phyloP scores from a whole-genome alignment of 1,140 invertebrate species.

The Chironomus striatipennis region DNA sequence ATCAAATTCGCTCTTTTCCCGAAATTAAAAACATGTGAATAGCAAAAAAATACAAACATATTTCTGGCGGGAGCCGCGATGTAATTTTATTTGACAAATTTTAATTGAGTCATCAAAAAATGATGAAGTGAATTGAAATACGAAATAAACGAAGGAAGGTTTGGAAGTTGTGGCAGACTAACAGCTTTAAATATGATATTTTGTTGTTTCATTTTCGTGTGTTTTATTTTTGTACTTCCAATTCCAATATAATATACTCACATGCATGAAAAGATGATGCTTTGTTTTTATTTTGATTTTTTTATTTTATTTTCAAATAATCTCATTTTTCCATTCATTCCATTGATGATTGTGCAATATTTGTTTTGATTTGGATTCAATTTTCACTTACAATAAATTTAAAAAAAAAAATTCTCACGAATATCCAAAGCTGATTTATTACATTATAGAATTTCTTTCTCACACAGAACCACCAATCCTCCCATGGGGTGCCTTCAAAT shows the following conservation, averaged over 20 bases:
- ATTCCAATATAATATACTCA: not conserved
- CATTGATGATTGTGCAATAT: not conserved
- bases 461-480: not conserved
- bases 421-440: not conserved
- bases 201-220: constrained; percentile 14
- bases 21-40: not conserved
- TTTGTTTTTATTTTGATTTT: not conserved
- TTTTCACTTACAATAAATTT: not conserved
- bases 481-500: not conserved
- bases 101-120: constrained; percentile 11
- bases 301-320: not conserved
- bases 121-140: not conserved
- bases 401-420: not conserved
- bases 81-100: not conserved
- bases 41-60: not conserved
- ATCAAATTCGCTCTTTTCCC: constrained; percentile 7
- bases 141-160: not conserved
- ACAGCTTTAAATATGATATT: constrained; percentile 15
- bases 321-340: not conserved
- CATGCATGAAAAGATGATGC: not conserved
- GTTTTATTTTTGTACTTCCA: constrained; percentile 3
- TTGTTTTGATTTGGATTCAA: not conserved
- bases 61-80: not conserved
- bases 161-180: constrained; percentile 6
- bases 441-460: not conserved